Conservation (phyloP, 2,113 vertebrate species). For the Athene noctua region DNA sequence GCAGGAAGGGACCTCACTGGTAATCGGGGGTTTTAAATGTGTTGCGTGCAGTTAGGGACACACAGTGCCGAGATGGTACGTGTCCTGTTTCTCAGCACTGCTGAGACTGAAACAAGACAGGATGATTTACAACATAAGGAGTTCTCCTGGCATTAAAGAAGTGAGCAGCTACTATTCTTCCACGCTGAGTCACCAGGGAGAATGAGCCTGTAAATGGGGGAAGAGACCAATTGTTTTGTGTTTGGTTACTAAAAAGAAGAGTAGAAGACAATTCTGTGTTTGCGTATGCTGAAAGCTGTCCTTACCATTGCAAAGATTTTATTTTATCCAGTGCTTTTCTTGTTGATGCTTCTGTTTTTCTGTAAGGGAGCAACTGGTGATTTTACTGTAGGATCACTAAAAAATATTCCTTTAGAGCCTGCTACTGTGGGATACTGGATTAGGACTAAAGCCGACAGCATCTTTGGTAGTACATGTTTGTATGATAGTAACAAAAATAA, state of each 20-base stretch:
- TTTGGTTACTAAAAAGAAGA: neutral
- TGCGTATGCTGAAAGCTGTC: neutral
- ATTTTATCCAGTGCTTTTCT: neutral
- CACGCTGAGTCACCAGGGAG: neutral
- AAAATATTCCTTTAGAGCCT: neutral
- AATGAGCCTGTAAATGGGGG: neutral
- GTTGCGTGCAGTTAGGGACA: neutral
- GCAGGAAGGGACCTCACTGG: neutral
- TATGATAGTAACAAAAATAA: neutral
- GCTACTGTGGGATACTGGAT: neutral
- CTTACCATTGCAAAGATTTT: neutral
- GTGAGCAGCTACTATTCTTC: neutral
- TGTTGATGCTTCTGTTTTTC: neutral
- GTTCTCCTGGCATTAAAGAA: neutral
- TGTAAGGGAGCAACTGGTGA: neutral
- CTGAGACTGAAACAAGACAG: neutral
- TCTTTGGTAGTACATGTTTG: neutral
- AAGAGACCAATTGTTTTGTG: neutral
- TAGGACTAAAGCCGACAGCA: neutral
- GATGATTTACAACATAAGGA: neutral
- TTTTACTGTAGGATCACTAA: neutral
- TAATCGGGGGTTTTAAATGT: neutral
- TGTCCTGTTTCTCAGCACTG: neutral
- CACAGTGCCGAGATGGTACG: fast-evolving
- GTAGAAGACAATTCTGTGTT: neutral